Evolutionary conservation across 2,888 invertebrate genomes (phyloP), one percentile per base, ranked within the genome.

Genomic region (Gymnosoma rotundatum): DNA sequence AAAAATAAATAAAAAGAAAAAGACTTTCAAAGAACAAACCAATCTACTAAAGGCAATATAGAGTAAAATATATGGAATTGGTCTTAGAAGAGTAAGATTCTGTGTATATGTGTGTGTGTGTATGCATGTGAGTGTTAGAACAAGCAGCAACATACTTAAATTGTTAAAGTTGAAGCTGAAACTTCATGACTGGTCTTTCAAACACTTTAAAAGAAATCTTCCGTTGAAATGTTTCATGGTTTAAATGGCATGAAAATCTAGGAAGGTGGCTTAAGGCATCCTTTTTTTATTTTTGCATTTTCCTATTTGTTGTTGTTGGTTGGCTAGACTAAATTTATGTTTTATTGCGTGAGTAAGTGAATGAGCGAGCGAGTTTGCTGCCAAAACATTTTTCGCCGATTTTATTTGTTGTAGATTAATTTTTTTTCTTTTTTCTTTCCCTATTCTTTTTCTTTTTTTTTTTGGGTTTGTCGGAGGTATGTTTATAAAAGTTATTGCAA

Each of bases 401-500:
- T 69, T 78, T 45, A 69, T 70, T 78, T 63, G 67, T 52, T 67
- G 76, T 76, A 63, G 21, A 56, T 48, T 20, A 14, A 50, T 52
- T 52, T 32, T 8, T 8, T 32, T 8, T 8, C 7, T 6, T 32
- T 63, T 63, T n/a, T 64, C 56, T 42, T 63, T 70, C 45, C 16
- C 32, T 50, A n/a, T 25, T 18, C 36, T 72, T 48, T 36, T 66
- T 54, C 14, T 56, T 45, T 52, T 6, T 61, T 20, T n/a, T 45
- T 70, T 54, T 63, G 25, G 56, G 67, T 50, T 45, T 67, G 75
- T 72, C 78, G 75, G 72, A 56, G 8, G 48, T 84, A 60, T 81
- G 76, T 73, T 64, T 78, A 78, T 81, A 87, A 89, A 87, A 81
- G 83, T 84, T 84, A 84, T 84, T 78, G 78, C 83, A 84, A 81